Percentiles rank a stretch among this genome's conserved stretches.
phyloP scores from a whole-genome alignment of 2,113 vertebrate species.

The Callopanchax toddi region DNA sequence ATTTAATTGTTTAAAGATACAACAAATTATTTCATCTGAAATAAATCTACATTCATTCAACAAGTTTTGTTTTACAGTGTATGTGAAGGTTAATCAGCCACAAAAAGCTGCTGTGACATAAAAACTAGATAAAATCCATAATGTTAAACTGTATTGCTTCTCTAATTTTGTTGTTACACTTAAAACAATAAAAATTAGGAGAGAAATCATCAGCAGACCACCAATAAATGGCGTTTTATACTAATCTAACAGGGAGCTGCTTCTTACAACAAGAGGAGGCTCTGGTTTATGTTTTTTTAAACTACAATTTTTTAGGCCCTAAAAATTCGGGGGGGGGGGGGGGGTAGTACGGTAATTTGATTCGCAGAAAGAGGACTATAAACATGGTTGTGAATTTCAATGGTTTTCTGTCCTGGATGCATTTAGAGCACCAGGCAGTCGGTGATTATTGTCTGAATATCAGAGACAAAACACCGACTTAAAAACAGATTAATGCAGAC shows the following conservation, averaged over 20 bases:
- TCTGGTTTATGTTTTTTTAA: constrained; percentile 27
- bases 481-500: constrained; percentile 61
- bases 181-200: too few relatives aligned
- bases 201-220: background rate
- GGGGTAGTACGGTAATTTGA: too few relatives aligned
- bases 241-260: background rate
- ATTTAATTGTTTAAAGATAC: too few relatives aligned
- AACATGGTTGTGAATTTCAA: background rate
- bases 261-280: constrained; percentile 23
- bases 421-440: constrained; percentile 31
- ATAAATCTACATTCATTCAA: background rate
- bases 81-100: too few relatives aligned
- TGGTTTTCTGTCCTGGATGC: constrained; percentile 5
- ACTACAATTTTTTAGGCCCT: too few relatives aligned
- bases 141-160: too few relatives aligned
- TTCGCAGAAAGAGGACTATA: constrained; percentile 15
- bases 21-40: too few relatives aligned
- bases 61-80: too few relatives aligned
- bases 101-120: too few relatives aligned
- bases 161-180: too few relatives aligned
- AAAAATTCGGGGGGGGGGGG: too few relatives aligned
- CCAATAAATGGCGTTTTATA: background rate
- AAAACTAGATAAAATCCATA: too few relatives aligned
- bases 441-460: constrained; percentile 33
- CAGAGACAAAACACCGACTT: constrained; percentile 44